Evolutionary conservation across 2,113 vertebrate species (phyloP).

Genomic region (Pipa parva): DNA sequence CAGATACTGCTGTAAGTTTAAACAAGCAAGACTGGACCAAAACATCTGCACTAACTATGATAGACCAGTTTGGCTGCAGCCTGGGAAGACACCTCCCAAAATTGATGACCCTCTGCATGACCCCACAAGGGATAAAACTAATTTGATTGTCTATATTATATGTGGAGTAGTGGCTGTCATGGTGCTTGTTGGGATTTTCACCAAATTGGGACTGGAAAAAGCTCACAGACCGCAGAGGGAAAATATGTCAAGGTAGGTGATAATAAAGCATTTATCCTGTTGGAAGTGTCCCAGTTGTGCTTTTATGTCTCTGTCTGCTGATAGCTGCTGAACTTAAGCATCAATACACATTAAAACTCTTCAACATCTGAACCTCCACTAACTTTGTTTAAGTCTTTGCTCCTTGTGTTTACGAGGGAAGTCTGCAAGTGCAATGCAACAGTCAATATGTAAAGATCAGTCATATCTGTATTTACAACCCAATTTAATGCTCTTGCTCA

Average conservation of each 20-base stretch:
- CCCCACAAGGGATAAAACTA: slow-evolving; percentile 96
- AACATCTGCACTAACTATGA: slow-evolving; percentile 94
- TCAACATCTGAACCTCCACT: neutral
- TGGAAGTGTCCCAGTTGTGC: neutral
- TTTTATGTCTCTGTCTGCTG: neutral
- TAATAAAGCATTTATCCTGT: neutral
- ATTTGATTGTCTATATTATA: slow-evolving; percentile 97
- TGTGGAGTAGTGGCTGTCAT: slow-evolving; percentile 98
- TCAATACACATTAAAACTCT: neutral
- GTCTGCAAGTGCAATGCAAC: neutral
- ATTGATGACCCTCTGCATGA: slow-evolving; percentile 83
- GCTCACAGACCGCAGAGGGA: slow-evolving; percentile 95
- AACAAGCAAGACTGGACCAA: slow-evolving; percentile 88
- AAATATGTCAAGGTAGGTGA: slow-evolving; percentile 90
- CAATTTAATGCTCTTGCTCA: neutral
- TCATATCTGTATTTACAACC: neutral
- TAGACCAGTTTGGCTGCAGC: slow-evolving; percentile 89
- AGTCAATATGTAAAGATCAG: neutral
- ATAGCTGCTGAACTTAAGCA: neutral
- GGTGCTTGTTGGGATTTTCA: slow-evolving; percentile 99
- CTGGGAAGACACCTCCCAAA: slow-evolving; percentile 84
- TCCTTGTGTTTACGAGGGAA: neutral
- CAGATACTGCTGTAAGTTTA: slow-evolving; percentile 95
- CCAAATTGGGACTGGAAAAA: slow-evolving; percentile 95
- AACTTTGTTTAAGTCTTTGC: neutral